These are phyloP conservation scores for Turritopsis dohrnii DNA, from an alignment of 30 jellyfish, hydroid and myxozoan genomes.

Conservation along the genomic window DNA sequence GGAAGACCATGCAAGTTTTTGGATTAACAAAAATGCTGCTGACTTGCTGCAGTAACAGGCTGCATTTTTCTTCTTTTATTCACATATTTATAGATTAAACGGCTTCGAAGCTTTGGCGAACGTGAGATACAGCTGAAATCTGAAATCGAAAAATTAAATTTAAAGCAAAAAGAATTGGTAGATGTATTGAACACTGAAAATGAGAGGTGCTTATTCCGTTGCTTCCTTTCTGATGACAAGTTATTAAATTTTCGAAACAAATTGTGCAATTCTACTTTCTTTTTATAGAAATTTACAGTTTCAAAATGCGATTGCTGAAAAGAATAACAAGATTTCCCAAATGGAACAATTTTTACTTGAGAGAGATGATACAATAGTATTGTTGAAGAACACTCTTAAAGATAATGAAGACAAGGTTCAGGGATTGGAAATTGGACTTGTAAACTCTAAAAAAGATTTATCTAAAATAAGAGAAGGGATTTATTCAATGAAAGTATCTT, in stretches of 20 bases:
- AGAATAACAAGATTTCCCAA: neutral
- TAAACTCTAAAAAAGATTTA: neutral
- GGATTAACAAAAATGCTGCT: too few relatives aligned
- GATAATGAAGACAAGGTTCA: neutral
- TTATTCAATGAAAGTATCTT: neutral
- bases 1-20: too few relatives aligned
- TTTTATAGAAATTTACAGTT: neutral
- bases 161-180: neutral
- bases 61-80: too few relatives aligned
- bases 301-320: neutral
- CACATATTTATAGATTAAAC: neutral
- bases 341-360: neutral
- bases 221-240: neutral
- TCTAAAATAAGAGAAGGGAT: neutral
- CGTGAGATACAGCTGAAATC: neutral
- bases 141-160: neutral
- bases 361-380: neutral
- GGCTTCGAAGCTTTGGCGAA: neutral
- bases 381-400: neutral
- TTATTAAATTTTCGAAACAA: too few relatives aligned
- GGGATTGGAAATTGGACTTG: neutral
- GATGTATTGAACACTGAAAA: neutral
- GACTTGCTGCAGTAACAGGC: too few relatives aligned
- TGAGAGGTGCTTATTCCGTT: neutral
- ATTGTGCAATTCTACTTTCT: too few relatives aligned